These are phyloP conservation scores for Baronia brevicornis DNA, from an alignment of 2,888 invertebrate species.

Conservation along the genomic window DNA sequence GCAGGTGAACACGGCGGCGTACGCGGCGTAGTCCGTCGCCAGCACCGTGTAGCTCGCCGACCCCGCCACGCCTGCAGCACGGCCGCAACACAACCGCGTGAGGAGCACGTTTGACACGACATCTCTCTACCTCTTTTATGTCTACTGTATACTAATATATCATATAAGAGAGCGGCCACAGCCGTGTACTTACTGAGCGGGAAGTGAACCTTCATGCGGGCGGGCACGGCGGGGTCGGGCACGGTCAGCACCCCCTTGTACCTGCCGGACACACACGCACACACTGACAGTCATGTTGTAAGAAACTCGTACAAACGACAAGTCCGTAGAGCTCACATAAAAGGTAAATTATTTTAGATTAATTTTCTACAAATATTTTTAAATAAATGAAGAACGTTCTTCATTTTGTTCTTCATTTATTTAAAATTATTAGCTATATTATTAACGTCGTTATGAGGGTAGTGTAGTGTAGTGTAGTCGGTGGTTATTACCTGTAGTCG, in stretches of 20 bases:
- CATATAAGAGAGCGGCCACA: background rate
- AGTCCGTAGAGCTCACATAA: too few relatives aligned
- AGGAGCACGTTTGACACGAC: too few relatives aligned
- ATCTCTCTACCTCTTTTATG: background rate
- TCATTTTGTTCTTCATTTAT: background rate
- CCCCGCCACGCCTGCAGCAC: slow-evolving; percentile 79
- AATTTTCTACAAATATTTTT: slow-evolving; percentile 2
- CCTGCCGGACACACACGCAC: slow-evolving; percentile 30
- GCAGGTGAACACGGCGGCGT: slow-evolving; percentile 86
- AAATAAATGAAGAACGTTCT: background rate
- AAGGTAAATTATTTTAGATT: background rate
- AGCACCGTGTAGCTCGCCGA: slow-evolving; percentile 84
- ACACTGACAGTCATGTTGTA: too few relatives aligned
- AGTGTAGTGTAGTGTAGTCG: background rate
- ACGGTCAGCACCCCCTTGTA: slow-evolving; percentile 83
- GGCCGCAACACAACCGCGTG: too few relatives aligned
- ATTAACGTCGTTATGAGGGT: background rate
- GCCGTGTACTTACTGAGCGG: slow-evolving; percentile 81
- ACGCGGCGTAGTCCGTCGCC: slow-evolving; percentile 83
- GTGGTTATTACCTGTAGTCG: slow-evolving; percentile 83
- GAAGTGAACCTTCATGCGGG: slow-evolving; percentile 84
- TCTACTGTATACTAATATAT: background rate
- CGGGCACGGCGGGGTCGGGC: slow-evolving; percentile 79
- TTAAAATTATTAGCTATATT: background rate
- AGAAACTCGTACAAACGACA: too few relatives aligned